Conservation (phyloP, 2,888 invertebrate genomes). For the Microplitis deprimator region DNA sequence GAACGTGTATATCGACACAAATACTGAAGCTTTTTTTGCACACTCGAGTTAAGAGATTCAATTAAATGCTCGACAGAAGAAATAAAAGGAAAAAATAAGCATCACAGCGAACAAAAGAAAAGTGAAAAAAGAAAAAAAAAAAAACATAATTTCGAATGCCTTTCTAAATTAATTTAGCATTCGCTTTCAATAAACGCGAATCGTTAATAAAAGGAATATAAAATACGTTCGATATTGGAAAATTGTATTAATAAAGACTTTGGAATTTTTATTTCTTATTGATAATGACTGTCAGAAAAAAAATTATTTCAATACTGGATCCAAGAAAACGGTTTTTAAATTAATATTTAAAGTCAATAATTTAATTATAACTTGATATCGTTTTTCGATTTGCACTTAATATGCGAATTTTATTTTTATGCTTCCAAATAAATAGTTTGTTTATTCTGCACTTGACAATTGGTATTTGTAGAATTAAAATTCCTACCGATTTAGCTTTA, state of each 20-base stretch:
- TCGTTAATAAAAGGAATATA: background rate
- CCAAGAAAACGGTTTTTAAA: constrained; percentile 2
- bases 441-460: background rate
- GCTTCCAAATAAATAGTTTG: background rate
- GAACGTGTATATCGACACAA: constrained; percentile 1
- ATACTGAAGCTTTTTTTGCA: constrained; percentile 19
- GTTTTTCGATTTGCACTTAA: background rate
- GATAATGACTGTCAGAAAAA: background rate
- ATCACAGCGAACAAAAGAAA: background rate
- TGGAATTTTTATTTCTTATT: constrained; percentile 16
- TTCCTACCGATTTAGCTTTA: constrained; percentile 4
- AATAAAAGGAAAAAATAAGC: constrained; percentile 22
- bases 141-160: constrained; percentile 19
- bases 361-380: background rate
- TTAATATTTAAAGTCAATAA: background rate
- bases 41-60: constrained; percentile 39
- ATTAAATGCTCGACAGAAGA: constrained; percentile 36
- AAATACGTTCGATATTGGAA: background rate
- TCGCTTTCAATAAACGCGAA: constrained; percentile 23
- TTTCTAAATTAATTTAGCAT: constrained; percentile 33
- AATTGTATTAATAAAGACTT: constrained; percentile 8
- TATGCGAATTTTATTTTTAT: background rate
- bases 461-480: background rate
- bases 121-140: constrained; percentile 34
- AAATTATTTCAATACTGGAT: background rate